A percentile compares a stretch with the other conserved stretches of the same genome.
Conservation (phyloP, 2,888 invertebrate genomes). For the Volucella zonaria region DNA sequence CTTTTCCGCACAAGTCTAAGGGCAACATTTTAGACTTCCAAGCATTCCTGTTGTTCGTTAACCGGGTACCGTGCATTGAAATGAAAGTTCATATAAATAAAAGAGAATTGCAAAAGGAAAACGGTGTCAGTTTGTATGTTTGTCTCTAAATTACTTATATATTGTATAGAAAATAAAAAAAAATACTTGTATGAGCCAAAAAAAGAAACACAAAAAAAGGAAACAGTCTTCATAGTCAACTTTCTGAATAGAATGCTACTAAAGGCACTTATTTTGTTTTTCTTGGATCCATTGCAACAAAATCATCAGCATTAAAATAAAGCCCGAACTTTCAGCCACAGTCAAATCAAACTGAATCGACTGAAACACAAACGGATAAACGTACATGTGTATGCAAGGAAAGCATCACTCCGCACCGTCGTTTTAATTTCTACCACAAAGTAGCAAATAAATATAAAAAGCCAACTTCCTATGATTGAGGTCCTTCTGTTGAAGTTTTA, state of each 20-base stretch:
- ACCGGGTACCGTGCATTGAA: slow-evolving; percentile 14
- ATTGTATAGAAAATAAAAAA: background rate
- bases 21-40: slow-evolving; percentile 22
- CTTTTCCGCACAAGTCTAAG: slow-evolving; percentile 9
- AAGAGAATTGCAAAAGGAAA: slow-evolving; percentile 26
- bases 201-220: slow-evolving; percentile 2
- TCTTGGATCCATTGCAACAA: background rate
- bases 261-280: background rate
- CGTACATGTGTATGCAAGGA: background rate
- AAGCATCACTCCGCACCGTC: background rate
- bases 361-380: background rate
- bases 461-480: slow-evolving; percentile 8
- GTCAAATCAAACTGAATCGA: slow-evolving; percentile 23
- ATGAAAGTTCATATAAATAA: slow-evolving; percentile 5
- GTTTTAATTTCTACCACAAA: background rate
- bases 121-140: too few species aligned
- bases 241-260: slow-evolving; percentile 13
- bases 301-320: slow-evolving; percentile 24
- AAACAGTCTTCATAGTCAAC: slow-evolving; percentile 6
- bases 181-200: slow-evolving; percentile 1
- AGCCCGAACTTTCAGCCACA: slow-evolving; percentile 7
- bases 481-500: background rate
- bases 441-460: slow-evolving; percentile 20
- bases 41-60: slow-evolving; percentile 39
- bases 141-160: background rate